Percentiles rank a stretch among this genome's conserved stretches.
These are phyloP conservation scores for Apis mellifera DNA, from an alignment of 1,140 invertebrate species.

Conservation along the genomic window DNA sequence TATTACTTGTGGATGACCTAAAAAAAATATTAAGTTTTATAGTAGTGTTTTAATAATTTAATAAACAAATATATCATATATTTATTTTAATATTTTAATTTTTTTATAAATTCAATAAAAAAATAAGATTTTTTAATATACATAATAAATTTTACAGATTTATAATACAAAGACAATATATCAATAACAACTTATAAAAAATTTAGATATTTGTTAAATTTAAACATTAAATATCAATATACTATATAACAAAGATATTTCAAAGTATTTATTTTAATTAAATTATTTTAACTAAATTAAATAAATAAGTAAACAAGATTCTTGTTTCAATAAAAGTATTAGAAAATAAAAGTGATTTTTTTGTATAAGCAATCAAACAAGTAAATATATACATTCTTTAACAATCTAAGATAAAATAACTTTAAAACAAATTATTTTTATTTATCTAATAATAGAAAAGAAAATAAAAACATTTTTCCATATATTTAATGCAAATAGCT, in stretches of 20 bases:
- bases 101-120: background rate
- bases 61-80: conserved; percentile 4
- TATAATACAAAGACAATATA: background rate
- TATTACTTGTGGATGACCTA: conserved; percentile 85
- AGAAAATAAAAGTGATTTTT: background rate
- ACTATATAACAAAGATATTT: background rate
- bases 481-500: background rate
- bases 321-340: background rate
- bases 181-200: background rate
- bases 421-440: background rate
- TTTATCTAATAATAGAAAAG: background rate
- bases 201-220: background rate
- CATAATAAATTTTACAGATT: background rate
- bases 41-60: conserved; percentile 6
- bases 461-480: background rate
- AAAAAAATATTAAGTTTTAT: conserved; percentile 59
- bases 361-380: conserved; percentile 7
- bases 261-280: background rate
- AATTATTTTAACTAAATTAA: background rate
- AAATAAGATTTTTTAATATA: background rate
- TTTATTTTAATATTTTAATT: background rate
- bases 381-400: background rate
- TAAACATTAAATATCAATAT: background rate
- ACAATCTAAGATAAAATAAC: background rate
- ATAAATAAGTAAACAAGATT: background rate